A percentile compares a stretch with the other conserved stretches of the same genome.
phyloP scores from a whole-genome alignment of 1,140 invertebrate genomes.

The Tetragonula clypearis region DNA sequence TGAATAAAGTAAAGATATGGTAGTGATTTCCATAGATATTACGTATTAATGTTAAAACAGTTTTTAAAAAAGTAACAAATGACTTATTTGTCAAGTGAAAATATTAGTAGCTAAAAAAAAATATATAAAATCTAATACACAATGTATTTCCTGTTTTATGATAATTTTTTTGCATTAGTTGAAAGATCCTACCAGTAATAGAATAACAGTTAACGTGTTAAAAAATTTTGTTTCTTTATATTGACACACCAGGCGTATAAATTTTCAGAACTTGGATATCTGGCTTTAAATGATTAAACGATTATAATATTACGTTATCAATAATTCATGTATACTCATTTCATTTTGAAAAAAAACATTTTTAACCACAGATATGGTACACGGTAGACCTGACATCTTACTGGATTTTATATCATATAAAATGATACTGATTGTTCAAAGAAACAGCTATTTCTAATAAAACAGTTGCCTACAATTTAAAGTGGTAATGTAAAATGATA shows the following conservation, averaged over 20 bases:
- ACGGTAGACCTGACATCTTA: background rate
- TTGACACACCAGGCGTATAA: background rate
- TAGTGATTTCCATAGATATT: background rate
- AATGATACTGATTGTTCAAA: background rate
- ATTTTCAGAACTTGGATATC: background rate
- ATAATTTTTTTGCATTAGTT: background rate
- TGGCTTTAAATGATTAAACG: too few relatives aligned
- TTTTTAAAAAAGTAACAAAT: background rate
- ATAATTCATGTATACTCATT: background rate
- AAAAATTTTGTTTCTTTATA: background rate
- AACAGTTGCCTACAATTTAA: background rate
- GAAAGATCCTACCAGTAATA: background rate
- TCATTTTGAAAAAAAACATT: background rate
- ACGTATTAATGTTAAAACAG: background rate
- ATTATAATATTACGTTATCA: background rate
- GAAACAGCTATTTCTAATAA: background rate
- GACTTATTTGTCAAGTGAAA: background rate
- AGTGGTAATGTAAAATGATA: too few relatives aligned
- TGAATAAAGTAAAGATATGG: constrained; percentile 58
- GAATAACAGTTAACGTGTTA: background rate
- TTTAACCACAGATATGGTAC: background rate
- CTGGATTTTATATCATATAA: background rate
- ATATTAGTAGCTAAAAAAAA: background rate
- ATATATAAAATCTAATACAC: background rate
- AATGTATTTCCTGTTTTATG: background rate